Percentiles rank a stretch among this genome's conserved stretches.
These are phyloP conservation scores for Salmo trutta DNA, from an alignment of 2,797 vertebrate genomes.

Conservation along the genomic window DNA sequence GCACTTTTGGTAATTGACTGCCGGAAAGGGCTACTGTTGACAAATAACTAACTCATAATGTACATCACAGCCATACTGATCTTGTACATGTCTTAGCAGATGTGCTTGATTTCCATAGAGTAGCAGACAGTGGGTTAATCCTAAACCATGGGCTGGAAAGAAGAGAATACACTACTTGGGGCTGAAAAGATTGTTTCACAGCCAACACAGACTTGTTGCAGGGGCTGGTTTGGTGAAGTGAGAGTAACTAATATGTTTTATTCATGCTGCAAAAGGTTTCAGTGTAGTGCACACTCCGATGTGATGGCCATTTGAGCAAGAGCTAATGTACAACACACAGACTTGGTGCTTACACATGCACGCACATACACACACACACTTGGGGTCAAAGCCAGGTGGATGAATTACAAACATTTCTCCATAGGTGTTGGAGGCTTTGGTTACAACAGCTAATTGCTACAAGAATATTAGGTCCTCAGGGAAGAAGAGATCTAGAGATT, in stretches of 20 bases:
- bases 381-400: background rate
- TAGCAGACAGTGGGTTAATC: background rate
- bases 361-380: background rate
- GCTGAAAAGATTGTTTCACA: background rate
- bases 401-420: background rate
- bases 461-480: background rate
- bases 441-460: background rate
- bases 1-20: too few relatives aligned
- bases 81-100: background rate
- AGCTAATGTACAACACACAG: constrained; percentile 20
- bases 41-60: too few relatives aligned
- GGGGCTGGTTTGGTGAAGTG: background rate
- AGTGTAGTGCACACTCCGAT: constrained; percentile 19
- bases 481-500: background rate
- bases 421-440: background rate
- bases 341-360: background rate
- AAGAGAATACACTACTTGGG: background rate
- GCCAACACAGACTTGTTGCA: background rate
- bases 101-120: background rate
- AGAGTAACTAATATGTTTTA: constrained; percentile 45
- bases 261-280: constrained; percentile 48
- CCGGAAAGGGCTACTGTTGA: too few relatives aligned
- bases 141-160: background rate
- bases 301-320: constrained; percentile 37
- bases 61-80: background rate